Evolutionary conservation across 2,797 vertebrate species (phyloP).

Genomic region (Psittacula derbiana): DNA sequence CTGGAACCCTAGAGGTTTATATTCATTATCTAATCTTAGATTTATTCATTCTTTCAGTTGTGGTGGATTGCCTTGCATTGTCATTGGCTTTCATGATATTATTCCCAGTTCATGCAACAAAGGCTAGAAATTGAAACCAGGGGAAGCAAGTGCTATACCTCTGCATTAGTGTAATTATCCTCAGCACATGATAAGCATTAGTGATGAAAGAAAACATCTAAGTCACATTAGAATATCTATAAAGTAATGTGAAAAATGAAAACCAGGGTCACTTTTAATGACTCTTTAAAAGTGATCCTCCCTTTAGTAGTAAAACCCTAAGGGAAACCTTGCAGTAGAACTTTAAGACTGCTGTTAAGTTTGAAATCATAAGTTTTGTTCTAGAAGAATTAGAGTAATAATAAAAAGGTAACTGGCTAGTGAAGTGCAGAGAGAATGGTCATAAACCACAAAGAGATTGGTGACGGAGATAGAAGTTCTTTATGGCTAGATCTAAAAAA

Average conservation of each 20-base stretch:
- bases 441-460: neutral
- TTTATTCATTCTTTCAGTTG: neutral
- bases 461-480: neutral
- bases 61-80: neutral
- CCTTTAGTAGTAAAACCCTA: neutral
- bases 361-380: neutral
- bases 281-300: neutral
- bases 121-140: neutral
- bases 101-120: neutral
- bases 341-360: neutral
- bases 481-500: neutral
- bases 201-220: neutral
- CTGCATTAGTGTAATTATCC: neutral
- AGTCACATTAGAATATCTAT: neutral
- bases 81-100: neutral
- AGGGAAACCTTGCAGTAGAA: neutral
- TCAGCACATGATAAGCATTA: neutral
- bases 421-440: neutral
- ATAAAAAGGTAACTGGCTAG: neutral
- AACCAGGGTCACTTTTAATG: neutral
- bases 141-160: neutral
- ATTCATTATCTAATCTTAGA: neutral
- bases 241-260: neutral
- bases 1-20: neutral
- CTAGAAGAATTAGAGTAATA: neutral